These are phyloP conservation scores for Hirudo medicinalis DNA, from an alignment of 1,140 invertebrate species.

Conservation along the genomic window DNA sequence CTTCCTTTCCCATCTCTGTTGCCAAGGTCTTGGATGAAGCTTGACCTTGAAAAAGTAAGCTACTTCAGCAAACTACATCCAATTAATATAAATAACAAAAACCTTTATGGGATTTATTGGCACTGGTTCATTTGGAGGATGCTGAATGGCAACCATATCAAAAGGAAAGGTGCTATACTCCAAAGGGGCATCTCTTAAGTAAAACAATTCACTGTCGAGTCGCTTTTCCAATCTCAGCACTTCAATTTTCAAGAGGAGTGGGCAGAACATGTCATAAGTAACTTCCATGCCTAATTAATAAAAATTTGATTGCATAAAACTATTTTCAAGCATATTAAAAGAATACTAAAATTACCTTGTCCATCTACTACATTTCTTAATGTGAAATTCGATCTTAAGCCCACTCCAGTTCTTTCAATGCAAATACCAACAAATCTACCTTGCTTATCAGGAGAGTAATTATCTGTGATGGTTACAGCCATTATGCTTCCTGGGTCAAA, in stretches of 20 bases:
- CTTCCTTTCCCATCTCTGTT: constrained; percentile 65
- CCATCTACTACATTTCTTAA: constrained; percentile 84
- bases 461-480: constrained; percentile 77
- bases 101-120: constrained; percentile 78
- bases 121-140: constrained; percentile 60
- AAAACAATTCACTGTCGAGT: constrained; percentile 74
- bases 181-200: constrained; percentile 78
- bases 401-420: constrained; percentile 64
- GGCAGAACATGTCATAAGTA: constrained; percentile 82
- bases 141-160: constrained; percentile 71
- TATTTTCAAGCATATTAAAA: not conserved
- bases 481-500: constrained; percentile 63
- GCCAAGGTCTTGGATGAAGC: constrained; percentile 73
- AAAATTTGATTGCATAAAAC: not conserved
- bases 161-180: constrained; percentile 86
- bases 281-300: constrained; percentile 62
- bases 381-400: constrained; percentile 67
- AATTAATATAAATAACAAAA: not conserved
- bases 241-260: constrained; percentile 74
- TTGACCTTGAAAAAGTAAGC: constrained; percentile 48
- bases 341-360: constrained; percentile 47
- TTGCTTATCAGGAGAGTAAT: constrained; percentile 66
- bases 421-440: constrained; percentile 93
- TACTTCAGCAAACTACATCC: not conserved
- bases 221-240: constrained; percentile 80